These are phyloP conservation scores for Agapornis canus DNA, from an alignment of 2,797 vertebrate species.

Conservation along the genomic window DNA sequence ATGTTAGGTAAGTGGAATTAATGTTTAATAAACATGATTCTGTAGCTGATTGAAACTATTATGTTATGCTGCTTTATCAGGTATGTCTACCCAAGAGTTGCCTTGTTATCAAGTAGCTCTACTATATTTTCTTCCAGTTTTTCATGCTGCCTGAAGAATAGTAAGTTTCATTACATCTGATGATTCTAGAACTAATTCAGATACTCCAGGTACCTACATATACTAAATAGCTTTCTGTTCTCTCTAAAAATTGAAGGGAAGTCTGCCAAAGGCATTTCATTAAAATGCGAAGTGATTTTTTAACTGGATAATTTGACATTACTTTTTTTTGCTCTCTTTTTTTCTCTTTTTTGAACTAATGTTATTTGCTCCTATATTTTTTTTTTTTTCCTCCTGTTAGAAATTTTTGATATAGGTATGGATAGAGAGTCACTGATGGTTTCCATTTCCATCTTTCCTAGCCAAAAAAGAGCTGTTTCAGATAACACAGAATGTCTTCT, in stretches of 20 bases:
- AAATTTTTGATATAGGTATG: not conserved
- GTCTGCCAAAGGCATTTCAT: not conserved
- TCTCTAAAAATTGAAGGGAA: not conserved
- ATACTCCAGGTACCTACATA: not conserved
- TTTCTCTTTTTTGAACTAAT: not conserved
- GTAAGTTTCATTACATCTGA: not conserved
- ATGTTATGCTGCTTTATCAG: not conserved
- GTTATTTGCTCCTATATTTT: not conserved
- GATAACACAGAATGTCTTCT: not conserved
- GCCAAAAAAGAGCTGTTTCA: constrained; percentile 3
- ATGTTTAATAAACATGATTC: not conserved
- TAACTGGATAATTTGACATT: not conserved
- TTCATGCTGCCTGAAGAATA: not conserved
- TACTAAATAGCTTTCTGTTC: not conserved
- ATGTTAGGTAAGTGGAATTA: not conserved
- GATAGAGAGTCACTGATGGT: not conserved
- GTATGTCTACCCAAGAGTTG: not conserved
- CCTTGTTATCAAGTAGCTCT: not conserved
- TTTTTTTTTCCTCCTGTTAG: not conserved
- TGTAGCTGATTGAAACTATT: not conserved
- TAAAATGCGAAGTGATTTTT: not conserved
- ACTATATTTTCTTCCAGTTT: not conserved
- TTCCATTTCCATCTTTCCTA: constrained; percentile 1
- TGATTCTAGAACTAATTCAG: not conserved
- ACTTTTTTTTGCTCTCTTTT: not conserved